These are phyloP conservation scores for Drosophila imparisetae DNA, from an alignment of 2,888 invertebrate species.

Conservation along the genomic window DNA sequence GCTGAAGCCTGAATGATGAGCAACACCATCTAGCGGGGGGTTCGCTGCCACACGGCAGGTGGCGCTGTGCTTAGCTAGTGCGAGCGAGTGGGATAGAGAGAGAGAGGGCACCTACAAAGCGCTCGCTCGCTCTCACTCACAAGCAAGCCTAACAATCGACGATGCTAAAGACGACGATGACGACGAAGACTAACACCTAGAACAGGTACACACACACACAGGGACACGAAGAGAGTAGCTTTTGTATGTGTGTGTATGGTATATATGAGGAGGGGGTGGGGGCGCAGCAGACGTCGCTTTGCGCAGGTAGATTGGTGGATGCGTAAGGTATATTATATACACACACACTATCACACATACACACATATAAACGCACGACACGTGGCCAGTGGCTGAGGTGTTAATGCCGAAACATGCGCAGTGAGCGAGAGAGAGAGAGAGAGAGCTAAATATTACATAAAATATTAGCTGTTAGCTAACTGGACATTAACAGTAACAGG, in stretches of 20 bases:
- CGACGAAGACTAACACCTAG: conserved; percentile 66
- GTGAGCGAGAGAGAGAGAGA: conserved; percentile 10
- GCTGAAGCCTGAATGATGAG: conserved; percentile 46
- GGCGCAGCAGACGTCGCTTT: conserved; percentile 60
- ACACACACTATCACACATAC: conserved; percentile 58
- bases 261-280: conserved; percentile 40
- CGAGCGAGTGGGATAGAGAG: conserved; percentile 41
- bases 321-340: conserved; percentile 83
- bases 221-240: conserved; percentile 33
- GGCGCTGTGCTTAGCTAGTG: conserved; percentile 36
- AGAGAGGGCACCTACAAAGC: conserved; percentile 63
- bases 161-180: conserved; percentile 48
- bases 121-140: conserved; percentile 42
- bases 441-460: conserved; percentile 9
- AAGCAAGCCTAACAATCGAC: conserved; percentile 19
- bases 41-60: conserved; percentile 63
- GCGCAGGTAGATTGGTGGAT: conserved; percentile 85
- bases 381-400: conserved; percentile 57
- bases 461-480: conserved; percentile 19
- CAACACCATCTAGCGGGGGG: conserved; percentile 15
- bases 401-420: conserved; percentile 62
- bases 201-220: conserved; percentile 63
- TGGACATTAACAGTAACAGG: background rate
- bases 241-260: conserved; percentile 45
- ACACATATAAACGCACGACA: conserved; percentile 40